Percentiles rank a stretch among this genome's conserved stretches.
Evolutionary conservation across 2,797 vertebrate species (phyloP).

Genomic region (Microctenopoma lineatum): DNA sequence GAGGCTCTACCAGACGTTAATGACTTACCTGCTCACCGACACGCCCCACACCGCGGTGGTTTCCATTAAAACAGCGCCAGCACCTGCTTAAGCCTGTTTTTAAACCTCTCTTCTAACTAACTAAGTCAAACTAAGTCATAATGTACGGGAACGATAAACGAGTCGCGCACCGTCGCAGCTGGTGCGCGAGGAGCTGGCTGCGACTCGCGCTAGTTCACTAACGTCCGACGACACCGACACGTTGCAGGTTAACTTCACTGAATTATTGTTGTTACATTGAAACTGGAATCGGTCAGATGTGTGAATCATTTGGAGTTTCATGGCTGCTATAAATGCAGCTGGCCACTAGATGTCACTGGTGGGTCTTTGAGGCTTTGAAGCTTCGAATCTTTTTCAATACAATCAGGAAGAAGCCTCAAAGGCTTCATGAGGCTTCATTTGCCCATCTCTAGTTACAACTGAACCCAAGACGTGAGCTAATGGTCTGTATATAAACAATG

Average conservation of each 20-base stretch:
- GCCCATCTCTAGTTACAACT: no score
- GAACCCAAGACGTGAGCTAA: neutral
- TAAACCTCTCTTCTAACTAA: neutral
- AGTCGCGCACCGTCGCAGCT: neutral
- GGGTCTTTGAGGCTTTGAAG: no score
- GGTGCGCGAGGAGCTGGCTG: neutral
- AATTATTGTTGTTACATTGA: no score
- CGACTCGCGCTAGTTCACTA: no score
- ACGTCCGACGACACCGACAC: neutral
- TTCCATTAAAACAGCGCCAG: constrained; percentile 6
- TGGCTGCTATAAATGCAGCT: no score
- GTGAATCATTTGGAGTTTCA: no score
- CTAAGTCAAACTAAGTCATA: neutral
- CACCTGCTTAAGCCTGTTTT: constrained; percentile 43
- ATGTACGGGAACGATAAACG: fast-evolving
- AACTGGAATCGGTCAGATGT: no score
- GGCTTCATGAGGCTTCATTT: no score
- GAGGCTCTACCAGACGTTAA: constrained; percentile 7
- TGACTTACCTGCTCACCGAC: constrained; percentile 58
- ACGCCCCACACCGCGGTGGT: constrained; percentile 46
- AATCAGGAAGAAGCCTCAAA: no score
- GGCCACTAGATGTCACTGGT: no score
- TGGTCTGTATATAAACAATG: neutral
- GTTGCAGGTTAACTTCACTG: neutral
- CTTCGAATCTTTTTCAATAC: no score